These are phyloP conservation scores for Rhabdornis inornatus DNA, from an alignment of 2,113 vertebrate species.

Conservation along the genomic window DNA sequence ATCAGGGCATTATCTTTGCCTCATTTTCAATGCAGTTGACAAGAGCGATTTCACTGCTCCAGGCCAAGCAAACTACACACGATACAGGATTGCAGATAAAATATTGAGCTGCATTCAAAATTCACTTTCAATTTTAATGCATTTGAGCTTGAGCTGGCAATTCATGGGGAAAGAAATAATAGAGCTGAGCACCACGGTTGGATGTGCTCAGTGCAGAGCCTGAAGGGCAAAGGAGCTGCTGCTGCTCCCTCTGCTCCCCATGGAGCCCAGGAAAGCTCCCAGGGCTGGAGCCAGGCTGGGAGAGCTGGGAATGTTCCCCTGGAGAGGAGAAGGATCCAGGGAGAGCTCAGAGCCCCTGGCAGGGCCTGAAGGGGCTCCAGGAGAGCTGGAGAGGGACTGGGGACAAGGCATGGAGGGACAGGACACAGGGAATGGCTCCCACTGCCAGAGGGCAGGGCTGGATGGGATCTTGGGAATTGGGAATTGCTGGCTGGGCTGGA, in stretches of 20 bases:
- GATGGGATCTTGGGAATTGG: not conserved
- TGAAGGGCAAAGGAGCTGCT: not conserved
- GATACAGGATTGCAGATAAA: not conserved
- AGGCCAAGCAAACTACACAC: not conserved
- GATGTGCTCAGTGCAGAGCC: not conserved
- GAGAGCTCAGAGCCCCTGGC: not conserved
- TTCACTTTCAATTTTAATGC: not conserved
- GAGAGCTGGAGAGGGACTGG: not conserved
- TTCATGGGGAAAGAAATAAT: not conserved
- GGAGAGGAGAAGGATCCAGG: not conserved
- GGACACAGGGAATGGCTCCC: not conserved
- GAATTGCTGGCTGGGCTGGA: not conserved
- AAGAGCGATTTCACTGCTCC: not conserved
- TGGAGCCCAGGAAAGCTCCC: fast-evolving
- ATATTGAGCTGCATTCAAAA: not conserved
- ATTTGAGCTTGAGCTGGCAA: not conserved
- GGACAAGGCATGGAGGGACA: not conserved
- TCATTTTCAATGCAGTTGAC: not conserved
- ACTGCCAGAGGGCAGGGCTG: too few species aligned
- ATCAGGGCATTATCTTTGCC: not conserved
- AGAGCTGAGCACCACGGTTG: not conserved
- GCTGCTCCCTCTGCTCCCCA: not conserved
- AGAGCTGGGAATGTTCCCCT: not conserved
- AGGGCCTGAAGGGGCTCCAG: not conserved
- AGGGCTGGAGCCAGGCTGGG: not conserved